Percentiles rank a stretch among this genome's conserved stretches.
These are phyloP conservation scores for Sebastiscus albofasciatus DNA, from an alignment of 2,797 vertebrate genomes.

Conservation along the genomic window DNA sequence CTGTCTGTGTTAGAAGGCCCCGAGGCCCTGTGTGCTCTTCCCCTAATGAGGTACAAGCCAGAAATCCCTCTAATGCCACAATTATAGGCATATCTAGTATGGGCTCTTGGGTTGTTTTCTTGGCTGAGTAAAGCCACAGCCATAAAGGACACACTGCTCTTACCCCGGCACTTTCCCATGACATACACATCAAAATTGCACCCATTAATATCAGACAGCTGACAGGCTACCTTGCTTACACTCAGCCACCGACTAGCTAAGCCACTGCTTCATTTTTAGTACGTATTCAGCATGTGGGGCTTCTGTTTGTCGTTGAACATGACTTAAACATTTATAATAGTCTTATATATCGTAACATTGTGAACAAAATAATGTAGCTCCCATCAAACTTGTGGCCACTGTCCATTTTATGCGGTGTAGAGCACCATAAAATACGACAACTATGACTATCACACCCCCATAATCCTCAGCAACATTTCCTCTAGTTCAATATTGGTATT, in stretches of 20 bases:
- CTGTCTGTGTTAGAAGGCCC: slow-evolving; percentile 25
- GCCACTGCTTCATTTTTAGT: not conserved
- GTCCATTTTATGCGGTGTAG: not conserved
- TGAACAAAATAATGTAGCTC: not conserved
- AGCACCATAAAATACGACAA: not conserved
- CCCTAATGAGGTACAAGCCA: slow-evolving; percentile 68
- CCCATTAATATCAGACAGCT: slow-evolving; percentile 62
- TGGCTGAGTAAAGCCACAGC: slow-evolving; percentile 56
- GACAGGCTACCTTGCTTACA: slow-evolving; percentile 26
- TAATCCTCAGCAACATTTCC: not conserved
- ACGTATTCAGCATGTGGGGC: not conserved
- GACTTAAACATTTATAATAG: not conserved
- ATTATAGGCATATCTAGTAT: slow-evolving; percentile 50
- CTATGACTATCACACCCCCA: not conserved
- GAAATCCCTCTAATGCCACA: slow-evolving; percentile 62
- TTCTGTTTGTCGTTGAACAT: not conserved
- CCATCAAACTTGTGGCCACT: not conserved
- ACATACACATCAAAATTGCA: slow-evolving; percentile 62
- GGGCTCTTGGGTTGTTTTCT: slow-evolving; percentile 64
- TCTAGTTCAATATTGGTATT: slow-evolving; percentile 21
- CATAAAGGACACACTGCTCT: slow-evolving; percentile 62
- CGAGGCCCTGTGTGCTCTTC: slow-evolving; percentile 36
- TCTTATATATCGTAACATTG: not conserved
- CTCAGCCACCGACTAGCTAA: not conserved
- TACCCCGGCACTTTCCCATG: slow-evolving; percentile 31